Base-by-base conservation (phyloP, 2,888 invertebrate species). In the Abrostola tripartita region DNA sequence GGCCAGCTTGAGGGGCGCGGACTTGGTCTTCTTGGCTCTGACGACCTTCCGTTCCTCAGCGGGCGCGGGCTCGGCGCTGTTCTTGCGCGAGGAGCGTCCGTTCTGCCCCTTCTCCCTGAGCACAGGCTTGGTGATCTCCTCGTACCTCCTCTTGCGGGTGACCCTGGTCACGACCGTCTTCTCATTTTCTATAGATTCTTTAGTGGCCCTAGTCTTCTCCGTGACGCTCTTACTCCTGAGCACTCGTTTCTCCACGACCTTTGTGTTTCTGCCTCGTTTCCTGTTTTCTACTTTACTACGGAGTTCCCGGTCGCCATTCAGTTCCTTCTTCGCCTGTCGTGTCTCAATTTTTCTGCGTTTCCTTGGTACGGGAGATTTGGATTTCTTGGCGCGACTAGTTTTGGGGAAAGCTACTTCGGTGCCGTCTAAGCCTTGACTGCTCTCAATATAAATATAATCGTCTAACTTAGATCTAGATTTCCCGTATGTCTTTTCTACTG, bases 181-280 rank as follows among this genome's bases (percentile, higher is more conserved):
- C 24, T 93, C 92, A 52, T 94, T 94, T 65, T 94, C 94, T 54
- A 94, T 94, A 0, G 94, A 94, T 69, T 94, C 94, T 65, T 94
- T 94, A 2, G 90, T 90, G 1, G 85, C 81, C 52, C 92, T 80
- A 10, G 81, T 85, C 59, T 86, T 86, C 2, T 88, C 83, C 5
- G 78, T 77, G 0, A 58, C 65, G 44, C 81, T 85, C 62, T 77
- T 83, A 50, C 78, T 85, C 38, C 76, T 77, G 0, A 84, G 69
- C 5, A 68, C 77, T 0, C 83, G 82, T 65, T 84, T 85, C 38
- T 76, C 78, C 4, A 73, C 73, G 11, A 76, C 64, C 64, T 81
- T 70, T 0, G 57, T 58, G 24, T 63, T 66, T 4, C 44, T 51
- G 0, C 50, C 68, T 5, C 66, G 81, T 40, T 73, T 84, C 0